Base-by-base conservation (phyloP, 2,888 invertebrate species). In the Pollenia griseotomentosa region DNA sequence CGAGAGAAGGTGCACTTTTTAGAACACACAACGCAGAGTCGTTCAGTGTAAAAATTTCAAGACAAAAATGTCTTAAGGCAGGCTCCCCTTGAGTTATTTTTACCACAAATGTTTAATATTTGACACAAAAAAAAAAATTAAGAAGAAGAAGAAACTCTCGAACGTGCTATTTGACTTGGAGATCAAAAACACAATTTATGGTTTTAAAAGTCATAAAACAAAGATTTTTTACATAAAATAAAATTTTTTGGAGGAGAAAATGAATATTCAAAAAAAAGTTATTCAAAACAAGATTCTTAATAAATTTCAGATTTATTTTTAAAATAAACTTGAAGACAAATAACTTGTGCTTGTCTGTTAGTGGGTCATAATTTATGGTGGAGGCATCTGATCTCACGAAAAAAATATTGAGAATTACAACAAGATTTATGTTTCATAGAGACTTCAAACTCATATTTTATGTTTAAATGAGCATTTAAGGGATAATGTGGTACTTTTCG, bases 261-360 rank as follows among this genome's bases (percentile, higher is more conserved):
- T 57, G 19, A 55, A 59, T 12, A 42, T 9, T 16, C 11, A 14
- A 42, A n/a, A 40, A 57, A 66, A 33, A 33, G 33, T 33, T 33
- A 33, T 42, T 53, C 46, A 48, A 48, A 68, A 79, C 23, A 10
- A 71, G 53, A 66, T 51, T 68, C 12, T 48, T 44, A 82, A 46
- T 55, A 66, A 75, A 51, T 51, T 65, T 71, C 42, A 75, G 68
- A 75, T 75, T 83, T 83, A 70, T 83, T 74, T 75, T 75, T 61
- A 70, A 70, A 83, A 61, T 83, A 83, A 83, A 83, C 82, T 83
- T 75, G 75, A 83, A 75, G 75, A 61, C 82, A 83, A 83, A 68
- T 61, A 83, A 73, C 66, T 73, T 83, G 83, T 78, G 86, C 79
- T 66, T 55, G 48, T 75, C 71, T 55, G 48, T 75, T 83, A 83